These are phyloP conservation scores for Hippocampus zosterae DNA, from an alignment of 2,113 vertebrate genomes.

Conservation along the genomic window DNA sequence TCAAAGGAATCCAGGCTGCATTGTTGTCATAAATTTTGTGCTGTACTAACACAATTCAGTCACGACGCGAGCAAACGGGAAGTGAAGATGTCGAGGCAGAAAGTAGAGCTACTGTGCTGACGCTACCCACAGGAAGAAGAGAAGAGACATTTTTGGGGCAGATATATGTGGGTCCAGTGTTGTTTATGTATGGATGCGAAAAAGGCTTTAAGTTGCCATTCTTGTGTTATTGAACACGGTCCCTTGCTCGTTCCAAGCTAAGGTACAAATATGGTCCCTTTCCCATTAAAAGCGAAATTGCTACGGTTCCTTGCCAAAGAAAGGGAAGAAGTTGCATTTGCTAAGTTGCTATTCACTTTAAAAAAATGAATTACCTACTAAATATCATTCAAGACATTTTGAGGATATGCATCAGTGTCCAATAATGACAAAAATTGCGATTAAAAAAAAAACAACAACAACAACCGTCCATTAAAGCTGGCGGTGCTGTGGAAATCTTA, in stretches of 20 bases:
- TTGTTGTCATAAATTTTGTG: conserved; percentile 50
- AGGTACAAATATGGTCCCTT: too few relatives aligned
- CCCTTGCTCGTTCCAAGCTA: too few relatives aligned
- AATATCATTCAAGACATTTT: too few relatives aligned
- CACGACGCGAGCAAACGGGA: conserved; percentile 23
- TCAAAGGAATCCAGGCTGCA: conserved; percentile 29
- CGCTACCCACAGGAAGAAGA: conserved; percentile 17
- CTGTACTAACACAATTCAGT: conserved; percentile 47
- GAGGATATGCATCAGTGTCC: too few relatives aligned
- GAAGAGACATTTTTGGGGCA: conserved; percentile 42
- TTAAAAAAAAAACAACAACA: conserved; percentile 9
- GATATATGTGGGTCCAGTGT: conserved; percentile 23
- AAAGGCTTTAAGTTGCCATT: too few relatives aligned
- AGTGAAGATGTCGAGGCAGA: not conserved
- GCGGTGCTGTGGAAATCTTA: conserved; percentile 3
- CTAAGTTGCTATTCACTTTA: too few relatives aligned
- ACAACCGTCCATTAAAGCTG: conserved; percentile 3
- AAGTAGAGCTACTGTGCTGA: conserved; percentile 41
- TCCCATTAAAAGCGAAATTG: too few relatives aligned
- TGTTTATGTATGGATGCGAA: not conserved
- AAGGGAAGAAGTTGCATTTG: too few relatives aligned
- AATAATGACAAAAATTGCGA: conserved; percentile 8
- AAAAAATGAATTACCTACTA: too few relatives aligned
- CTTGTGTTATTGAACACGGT: too few relatives aligned
- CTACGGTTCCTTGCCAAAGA: too few relatives aligned